Conservation (phyloP, 1,140 invertebrate species). For the Rhagoletis zephyria region DNA sequence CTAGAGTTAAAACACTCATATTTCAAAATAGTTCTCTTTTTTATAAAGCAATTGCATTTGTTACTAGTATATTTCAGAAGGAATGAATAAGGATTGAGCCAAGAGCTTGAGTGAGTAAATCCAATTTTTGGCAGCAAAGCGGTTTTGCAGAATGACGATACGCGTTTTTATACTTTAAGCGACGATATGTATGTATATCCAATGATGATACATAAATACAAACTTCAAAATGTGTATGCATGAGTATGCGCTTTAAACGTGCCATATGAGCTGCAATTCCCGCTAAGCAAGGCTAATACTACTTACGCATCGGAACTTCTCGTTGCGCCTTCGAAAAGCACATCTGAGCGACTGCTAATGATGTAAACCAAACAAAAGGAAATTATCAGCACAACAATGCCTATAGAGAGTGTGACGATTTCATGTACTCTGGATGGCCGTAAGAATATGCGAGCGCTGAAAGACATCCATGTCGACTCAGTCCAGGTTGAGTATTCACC, state of each 20-base stretch:
- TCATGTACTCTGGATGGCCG: constrained; percentile 82
- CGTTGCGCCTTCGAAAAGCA: constrained; percentile 76
- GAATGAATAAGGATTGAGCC: too few species aligned
- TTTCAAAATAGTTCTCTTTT: too few species aligned
- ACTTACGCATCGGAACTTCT: constrained; percentile 71
- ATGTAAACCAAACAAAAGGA: constrained; percentile 83
- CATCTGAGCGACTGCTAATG: constrained; percentile 78
- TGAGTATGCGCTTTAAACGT: constrained; percentile 11
- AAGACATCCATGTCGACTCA: constrained; percentile 87
- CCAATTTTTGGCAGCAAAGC: too few species aligned
- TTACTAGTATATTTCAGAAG: too few species aligned
- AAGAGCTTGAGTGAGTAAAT: too few species aligned
- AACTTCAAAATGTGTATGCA: not conserved
- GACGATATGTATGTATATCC: too few species aligned
- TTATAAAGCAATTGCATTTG: too few species aligned
- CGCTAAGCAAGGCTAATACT: not conserved
- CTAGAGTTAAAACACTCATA: too few species aligned
- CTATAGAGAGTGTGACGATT: constrained; percentile 78
- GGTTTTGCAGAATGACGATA: too few species aligned
- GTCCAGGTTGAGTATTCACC: constrained; percentile 91
- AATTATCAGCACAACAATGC: constrained; percentile 77
- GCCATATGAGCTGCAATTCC: not conserved
- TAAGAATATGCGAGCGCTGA: constrained; percentile 86
- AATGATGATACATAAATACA: not conserved
- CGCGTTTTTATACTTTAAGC: too few species aligned